Evolutionary conservation across 2,888 invertebrate species (phyloP).

Genomic region (Cephus pygmeus): DNA sequence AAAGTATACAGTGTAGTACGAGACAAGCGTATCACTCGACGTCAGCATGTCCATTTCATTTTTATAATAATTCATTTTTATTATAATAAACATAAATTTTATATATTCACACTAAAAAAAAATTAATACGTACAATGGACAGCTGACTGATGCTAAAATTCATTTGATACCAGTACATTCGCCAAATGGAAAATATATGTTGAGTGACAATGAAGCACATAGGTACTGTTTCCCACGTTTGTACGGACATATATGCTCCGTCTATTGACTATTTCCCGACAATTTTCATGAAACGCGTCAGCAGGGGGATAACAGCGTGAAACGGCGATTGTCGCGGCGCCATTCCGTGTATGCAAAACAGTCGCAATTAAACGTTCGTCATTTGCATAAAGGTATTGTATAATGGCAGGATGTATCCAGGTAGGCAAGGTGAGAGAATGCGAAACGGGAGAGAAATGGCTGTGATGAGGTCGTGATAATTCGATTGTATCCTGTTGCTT

Average conservation of each 20-base stretch:
- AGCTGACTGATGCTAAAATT: neutral
- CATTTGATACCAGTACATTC: neutral
- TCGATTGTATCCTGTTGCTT: conserved; percentile 41
- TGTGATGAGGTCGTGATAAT: conserved; percentile 40
- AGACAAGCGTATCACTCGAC: neutral
- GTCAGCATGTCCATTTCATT: neutral
- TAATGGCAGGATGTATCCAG: conserved; percentile 7
- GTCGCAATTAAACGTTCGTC: conserved; percentile 21
- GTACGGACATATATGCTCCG: neutral
- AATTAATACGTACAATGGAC: neutral
- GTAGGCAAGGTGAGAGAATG: conserved; percentile 6
- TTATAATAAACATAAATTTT: neutral
- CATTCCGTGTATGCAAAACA: conserved; percentile 18
- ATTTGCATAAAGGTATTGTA: conserved; percentile 24
- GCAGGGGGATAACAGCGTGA: neutral
- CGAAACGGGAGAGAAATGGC: conserved; percentile 27
- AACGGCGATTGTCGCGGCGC: neutral
- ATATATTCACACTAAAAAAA: neutral
- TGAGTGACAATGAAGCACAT: neutral
- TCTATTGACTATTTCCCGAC: neutral
- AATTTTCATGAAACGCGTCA: neutral
- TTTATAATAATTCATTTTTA: neutral
- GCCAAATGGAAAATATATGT: neutral
- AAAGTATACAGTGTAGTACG: neutral
- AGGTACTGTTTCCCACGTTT: neutral